Evolutionary conservation across 2,888 invertebrate genomes (phyloP).

Genomic region (Polymixis lichenea): DNA sequence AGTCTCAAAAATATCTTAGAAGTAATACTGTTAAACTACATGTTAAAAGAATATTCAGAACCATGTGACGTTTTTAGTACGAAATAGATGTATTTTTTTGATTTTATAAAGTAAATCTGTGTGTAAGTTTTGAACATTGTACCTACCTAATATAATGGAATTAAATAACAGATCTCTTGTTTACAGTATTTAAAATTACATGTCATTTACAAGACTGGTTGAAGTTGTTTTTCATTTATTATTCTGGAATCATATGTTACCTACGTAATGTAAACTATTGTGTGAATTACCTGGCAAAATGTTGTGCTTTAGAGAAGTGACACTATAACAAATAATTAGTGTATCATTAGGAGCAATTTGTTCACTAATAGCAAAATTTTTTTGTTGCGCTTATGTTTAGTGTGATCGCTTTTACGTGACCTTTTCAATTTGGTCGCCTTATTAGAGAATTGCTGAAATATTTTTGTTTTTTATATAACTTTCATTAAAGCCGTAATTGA

Average conservation of each 20-base stretch:
- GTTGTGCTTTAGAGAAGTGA: no score
- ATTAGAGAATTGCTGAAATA: no score
- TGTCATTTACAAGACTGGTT: constrained; percentile 89
- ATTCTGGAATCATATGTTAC: neutral
- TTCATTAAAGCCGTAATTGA: no score
- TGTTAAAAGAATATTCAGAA: constrained; percentile 41
- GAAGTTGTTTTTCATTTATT: constrained; percentile 92
- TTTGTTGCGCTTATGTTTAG: no score
- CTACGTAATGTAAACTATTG: neutral
- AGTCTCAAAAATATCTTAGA: constrained; percentile 59
- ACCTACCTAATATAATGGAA: constrained; percentile 80
- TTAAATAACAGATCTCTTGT: constrained; percentile 88
- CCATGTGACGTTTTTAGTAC: constrained; percentile 49
- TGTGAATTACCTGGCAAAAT: no score
- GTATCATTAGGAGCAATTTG: no score
- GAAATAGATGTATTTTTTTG: constrained; percentile 60
- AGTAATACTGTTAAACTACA: constrained; percentile 46
- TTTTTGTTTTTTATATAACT: no score
- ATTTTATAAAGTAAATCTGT: constrained; percentile 65
- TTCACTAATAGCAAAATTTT: no score
- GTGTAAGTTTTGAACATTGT: constrained; percentile 71
- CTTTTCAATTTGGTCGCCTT: no score
- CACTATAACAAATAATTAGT: no score
- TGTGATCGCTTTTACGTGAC: no score
- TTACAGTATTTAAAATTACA: constrained; percentile 90